These are phyloP conservation scores for Drosophila tani DNA, from an alignment of 1,140 invertebrate species.

Conservation along the genomic window DNA sequence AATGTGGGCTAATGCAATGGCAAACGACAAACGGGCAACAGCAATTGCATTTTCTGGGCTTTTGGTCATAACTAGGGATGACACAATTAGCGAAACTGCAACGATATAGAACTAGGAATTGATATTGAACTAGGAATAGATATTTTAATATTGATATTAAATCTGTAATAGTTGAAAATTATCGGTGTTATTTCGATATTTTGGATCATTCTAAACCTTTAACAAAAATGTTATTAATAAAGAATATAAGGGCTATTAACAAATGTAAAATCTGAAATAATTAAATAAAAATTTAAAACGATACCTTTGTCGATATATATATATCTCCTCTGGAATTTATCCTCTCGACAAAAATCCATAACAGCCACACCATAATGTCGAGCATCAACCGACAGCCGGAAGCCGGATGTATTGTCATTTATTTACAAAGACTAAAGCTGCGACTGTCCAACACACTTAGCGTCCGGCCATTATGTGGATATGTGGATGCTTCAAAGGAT, in stretches of 20 bases:
- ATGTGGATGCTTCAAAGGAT: slow-evolving; percentile 46
- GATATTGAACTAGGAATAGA: too few species aligned
- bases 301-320: not conserved
- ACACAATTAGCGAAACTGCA: not conserved
- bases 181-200: too few species aligned
- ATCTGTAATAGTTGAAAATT: too few species aligned
- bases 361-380: slow-evolving; percentile 6
- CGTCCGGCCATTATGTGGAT: slow-evolving; percentile 37
- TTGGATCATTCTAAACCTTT: too few species aligned
- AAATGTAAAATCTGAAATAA: not conserved
- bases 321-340: not conserved
- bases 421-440: slow-evolving; percentile 54
- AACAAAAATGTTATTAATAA: too few species aligned
- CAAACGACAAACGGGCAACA: slow-evolving; percentile 14
- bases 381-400: slow-evolving; percentile 27
- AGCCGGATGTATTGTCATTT: slow-evolving; percentile 61
- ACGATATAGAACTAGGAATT: not conserved
- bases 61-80: slow-evolving; percentile 2
- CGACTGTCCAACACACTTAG: slow-evolving; percentile 52
- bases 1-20: slow-evolving; percentile 27
- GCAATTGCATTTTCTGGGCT: slow-evolving; percentile 36
- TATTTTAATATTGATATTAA: too few species aligned
- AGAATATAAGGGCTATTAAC: too few species aligned
- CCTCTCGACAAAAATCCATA: slow-evolving; percentile 1
- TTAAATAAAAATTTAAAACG: too few species aligned